These are phyloP conservation scores for Actenoides hombroni DNA, from an alignment of 2,113 vertebrate genomes.

Conservation along the genomic window DNA sequence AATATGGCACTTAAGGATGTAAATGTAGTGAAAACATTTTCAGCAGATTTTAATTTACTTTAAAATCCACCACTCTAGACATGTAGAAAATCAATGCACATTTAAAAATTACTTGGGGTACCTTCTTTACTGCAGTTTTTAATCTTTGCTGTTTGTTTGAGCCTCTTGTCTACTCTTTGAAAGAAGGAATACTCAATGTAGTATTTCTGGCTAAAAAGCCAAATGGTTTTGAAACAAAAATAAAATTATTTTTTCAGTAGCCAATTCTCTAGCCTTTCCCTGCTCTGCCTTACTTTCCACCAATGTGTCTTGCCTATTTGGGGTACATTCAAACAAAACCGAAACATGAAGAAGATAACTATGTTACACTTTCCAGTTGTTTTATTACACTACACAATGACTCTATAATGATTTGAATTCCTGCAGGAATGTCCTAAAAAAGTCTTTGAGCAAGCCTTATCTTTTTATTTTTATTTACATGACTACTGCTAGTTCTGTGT, in stretches of 20 bases:
- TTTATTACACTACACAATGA: background rate
- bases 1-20: constrained; percentile 30
- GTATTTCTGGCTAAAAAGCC: background rate
- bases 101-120: background rate
- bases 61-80: background rate
- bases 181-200: background rate
- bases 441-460: background rate
- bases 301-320: background rate
- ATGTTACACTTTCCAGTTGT: background rate
- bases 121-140: background rate
- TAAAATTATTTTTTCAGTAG: background rate
- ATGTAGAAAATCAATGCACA: background rate
- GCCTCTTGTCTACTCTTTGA: background rate
- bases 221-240: background rate
- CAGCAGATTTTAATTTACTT: constrained; percentile 17
- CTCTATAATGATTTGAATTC: constrained; percentile 7
- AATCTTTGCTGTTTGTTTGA: background rate
- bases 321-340: background rate
- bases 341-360: background rate
- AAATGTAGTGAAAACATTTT: constrained; percentile 39
- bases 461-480: background rate
- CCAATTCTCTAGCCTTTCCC: background rate
- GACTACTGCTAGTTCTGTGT: background rate
- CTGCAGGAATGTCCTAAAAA: background rate
- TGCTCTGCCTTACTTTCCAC: background rate